These are phyloP conservation scores for Ridgeia piscesae DNA, from an alignment of 1,140 invertebrate species.

Conservation along the genomic window DNA sequence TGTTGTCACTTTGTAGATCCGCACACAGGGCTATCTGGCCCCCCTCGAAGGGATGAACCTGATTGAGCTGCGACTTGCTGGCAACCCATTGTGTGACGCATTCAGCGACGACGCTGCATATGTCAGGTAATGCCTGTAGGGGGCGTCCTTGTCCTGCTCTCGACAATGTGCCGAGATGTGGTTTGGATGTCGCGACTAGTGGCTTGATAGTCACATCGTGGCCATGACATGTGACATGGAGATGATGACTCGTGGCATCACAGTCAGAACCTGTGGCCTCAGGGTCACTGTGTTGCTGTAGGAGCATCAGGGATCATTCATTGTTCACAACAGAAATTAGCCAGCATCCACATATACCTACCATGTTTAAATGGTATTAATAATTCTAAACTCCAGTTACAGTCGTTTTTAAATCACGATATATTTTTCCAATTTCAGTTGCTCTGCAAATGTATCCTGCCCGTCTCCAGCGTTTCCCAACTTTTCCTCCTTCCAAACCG, in stretches of 20 bases:
- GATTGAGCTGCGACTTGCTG: constrained; percentile 74
- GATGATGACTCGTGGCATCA: neutral
- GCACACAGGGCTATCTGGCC: constrained; percentile 62
- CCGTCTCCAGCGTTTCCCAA: neutral
- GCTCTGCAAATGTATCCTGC: neutral
- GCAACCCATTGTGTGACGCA: constrained; percentile 78
- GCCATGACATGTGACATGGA: neutral
- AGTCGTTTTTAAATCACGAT: neutral
- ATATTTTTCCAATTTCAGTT: neutral
- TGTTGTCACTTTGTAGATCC: neutral
- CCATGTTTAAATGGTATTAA: neutral
- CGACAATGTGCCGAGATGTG: neutral
- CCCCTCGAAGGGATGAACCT: constrained; percentile 71
- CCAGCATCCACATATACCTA: neutral
- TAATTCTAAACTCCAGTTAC: neutral
- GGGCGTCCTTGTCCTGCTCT: neutral
- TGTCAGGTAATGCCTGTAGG: constrained; percentile 71
- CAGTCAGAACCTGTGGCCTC: neutral
- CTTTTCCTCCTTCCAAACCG: neutral
- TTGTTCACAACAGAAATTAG: neutral
- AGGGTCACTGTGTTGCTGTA: neutral
- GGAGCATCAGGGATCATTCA: neutral
- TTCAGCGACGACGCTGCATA: constrained; percentile 77
- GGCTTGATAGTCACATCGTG: neutral
- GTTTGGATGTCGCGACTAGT: neutral